These are phyloP conservation scores for Cyanistes caeruleus DNA, from an alignment of 2,113 vertebrate genomes.

Conservation along the genomic window DNA sequence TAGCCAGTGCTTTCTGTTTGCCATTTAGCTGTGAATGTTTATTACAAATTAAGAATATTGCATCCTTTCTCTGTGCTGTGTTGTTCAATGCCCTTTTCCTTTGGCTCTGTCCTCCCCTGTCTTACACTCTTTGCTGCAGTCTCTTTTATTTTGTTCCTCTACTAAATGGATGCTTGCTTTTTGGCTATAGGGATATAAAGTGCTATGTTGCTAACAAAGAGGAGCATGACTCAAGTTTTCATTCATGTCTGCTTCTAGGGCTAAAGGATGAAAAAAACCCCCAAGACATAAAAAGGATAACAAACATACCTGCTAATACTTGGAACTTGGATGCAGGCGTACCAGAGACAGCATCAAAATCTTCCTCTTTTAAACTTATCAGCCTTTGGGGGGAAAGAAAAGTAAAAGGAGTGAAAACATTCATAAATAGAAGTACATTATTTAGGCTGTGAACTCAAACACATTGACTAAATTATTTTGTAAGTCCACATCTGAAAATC, in stretches of 20 bases:
- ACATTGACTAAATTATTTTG: not conserved
- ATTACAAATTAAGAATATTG: not conserved
- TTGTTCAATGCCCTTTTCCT: not conserved
- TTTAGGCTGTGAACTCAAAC: not conserved
- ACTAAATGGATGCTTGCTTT: not conserved
- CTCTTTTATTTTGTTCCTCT: not conserved
- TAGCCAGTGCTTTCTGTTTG: conserved; percentile 14
- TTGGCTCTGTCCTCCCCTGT: not conserved
- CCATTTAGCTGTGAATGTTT: not conserved
- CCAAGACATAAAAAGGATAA: not conserved
- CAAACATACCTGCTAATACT: not conserved
- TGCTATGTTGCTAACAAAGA: not conserved
- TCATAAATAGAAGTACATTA: not conserved
- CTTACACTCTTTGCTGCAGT: not conserved
- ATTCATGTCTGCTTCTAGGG: not conserved
- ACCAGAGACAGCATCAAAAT: not conserved
- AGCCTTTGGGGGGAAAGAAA: not conserved
- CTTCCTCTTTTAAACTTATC: not conserved
- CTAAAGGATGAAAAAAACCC: not conserved
- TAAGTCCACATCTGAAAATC: not conserved
- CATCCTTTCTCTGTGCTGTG: not conserved
- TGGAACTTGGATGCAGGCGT: not conserved
- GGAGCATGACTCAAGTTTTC: not conserved
- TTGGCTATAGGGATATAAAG: not conserved
- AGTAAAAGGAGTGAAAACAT: not conserved